Evolutionary conservation across 2,113 vertebrate species (phyloP).

Genomic region (Gadus macrocephalus): DNA sequence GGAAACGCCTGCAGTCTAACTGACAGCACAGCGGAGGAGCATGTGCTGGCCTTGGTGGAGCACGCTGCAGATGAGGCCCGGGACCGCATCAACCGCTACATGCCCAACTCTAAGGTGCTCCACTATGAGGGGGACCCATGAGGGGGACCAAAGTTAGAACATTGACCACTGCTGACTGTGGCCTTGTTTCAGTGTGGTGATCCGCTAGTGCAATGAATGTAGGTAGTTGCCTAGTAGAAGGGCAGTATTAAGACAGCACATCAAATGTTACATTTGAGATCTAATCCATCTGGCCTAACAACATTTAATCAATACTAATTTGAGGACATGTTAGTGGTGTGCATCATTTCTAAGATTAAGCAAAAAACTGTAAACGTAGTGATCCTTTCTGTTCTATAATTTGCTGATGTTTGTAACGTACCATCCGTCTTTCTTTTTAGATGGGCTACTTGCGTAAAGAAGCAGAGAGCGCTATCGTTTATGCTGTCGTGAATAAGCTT

Average conservation of each 20-base stretch:
- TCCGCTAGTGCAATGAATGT: too few relatives aligned
- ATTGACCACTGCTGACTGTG: background rate
- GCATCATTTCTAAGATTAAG: too few relatives aligned
- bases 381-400: too few relatives aligned
- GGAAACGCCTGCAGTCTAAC: conserved; percentile 94
- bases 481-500: conserved; percentile 87
- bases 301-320: too few relatives aligned
- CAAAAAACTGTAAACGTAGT: too few relatives aligned
- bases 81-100: conserved; percentile 87
- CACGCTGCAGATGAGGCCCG: conserved; percentile 95
- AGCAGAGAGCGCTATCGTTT: conserved; percentile 79
- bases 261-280: too few relatives aligned
- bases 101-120: conserved; percentile 88
- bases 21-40: conserved; percentile 95
- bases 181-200: background rate
- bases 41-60: conserved; percentile 92
- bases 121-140: background rate
- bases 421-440: conserved; percentile 66
- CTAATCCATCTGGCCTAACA: too few relatives aligned
- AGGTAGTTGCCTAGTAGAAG: too few relatives aligned
- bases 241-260: too few relatives aligned
- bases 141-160: background rate
- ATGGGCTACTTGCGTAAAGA: conserved; percentile 92
- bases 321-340: too few relatives aligned
- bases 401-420: background rate